Base-by-base conservation (phyloP, 2,113 vertebrate genomes). In the Ia io region DNA sequence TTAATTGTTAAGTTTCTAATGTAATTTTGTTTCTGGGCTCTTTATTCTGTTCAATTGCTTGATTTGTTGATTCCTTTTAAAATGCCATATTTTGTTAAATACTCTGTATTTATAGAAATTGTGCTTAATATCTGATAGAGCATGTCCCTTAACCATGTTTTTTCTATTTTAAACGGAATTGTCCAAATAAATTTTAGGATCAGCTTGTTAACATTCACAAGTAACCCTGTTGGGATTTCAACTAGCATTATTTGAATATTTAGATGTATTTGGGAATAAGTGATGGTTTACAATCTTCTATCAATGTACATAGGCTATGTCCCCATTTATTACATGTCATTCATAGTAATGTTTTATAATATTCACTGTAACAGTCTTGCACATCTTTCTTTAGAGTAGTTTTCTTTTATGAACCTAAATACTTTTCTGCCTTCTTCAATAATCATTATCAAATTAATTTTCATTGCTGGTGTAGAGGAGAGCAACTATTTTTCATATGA, bases 111-210 rank as follows among this genome's bases (percentile, higher is more conserved):
- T 47, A 32, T 53, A 53, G 28, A 84, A 86, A 63, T 85, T 47
- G 17, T 63, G 70, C n/a, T 65, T 53, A 16, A n/a, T 73, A 25
- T 73, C 2, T 9, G 3, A 42, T 67, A 78, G 9, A 3, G 3
- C 20, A 89, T 22, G 4, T 51, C 2, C 32, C 16, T 9, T 78
- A 1, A 53, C 4, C 10, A 16, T 70, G 9, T 78, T 90, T 90
- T 42, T 90, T 40, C 11, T 79, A 5, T 82, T 70, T 84, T 80
- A 90, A 22, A 76, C 77, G 32, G 4, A 83, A 77, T 44, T 92
- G 92, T 82, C 51, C 44, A 71, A 56, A 20, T 76, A 96, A 82
- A 71, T 13, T 56, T 53, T 70, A 88, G 79, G 76, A 76, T 89
- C 67, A 92, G 18, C 28, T 47, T 82, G 3, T 77, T 82, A 82